phyloP scores from a whole-genome alignment of 1,140 invertebrate species.

The Tetramorium simillimum region DNA sequence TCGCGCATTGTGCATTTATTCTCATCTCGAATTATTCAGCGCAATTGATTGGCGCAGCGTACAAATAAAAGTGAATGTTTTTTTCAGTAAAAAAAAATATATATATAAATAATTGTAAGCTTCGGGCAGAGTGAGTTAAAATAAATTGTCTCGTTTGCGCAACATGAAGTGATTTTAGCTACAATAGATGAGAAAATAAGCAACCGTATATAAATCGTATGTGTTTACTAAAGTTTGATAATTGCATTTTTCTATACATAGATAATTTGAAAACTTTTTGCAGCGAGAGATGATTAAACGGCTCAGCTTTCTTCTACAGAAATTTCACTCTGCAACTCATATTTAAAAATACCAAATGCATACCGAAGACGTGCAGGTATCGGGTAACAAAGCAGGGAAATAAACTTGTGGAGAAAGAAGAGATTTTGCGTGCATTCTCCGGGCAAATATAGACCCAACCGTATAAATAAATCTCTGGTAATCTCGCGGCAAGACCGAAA shows the following conservation, averaged over 20 bases:
- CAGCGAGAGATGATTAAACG: neutral
- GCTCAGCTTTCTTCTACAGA: neutral
- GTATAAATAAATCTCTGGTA: conserved; percentile 26
- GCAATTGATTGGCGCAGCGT: conserved; percentile 3
- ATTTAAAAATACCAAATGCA: neutral
- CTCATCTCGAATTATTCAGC: neutral
- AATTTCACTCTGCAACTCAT: neutral
- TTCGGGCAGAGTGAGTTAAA: neutral
- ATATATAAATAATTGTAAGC: neutral
- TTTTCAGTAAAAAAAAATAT: neutral
- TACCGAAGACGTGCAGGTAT: neutral
- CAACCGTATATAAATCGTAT: neutral
- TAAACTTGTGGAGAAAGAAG: neutral
- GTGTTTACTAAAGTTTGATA: neutral
- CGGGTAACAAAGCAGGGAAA: neutral
- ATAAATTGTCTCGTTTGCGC: neutral
- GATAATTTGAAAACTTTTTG: neutral
- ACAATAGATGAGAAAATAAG: conserved; percentile 3
- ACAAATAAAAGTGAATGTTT: neutral
- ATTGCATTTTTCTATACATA: neutral
- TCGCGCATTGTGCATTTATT: neutral
- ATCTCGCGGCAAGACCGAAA: conserved; percentile 1
- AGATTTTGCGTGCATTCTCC: neutral
- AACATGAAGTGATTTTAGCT: neutral
- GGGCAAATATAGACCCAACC: conserved; percentile 1